Conservation (phyloP, 2,888 invertebrate species). For the Drosophila neutralis region DNA sequence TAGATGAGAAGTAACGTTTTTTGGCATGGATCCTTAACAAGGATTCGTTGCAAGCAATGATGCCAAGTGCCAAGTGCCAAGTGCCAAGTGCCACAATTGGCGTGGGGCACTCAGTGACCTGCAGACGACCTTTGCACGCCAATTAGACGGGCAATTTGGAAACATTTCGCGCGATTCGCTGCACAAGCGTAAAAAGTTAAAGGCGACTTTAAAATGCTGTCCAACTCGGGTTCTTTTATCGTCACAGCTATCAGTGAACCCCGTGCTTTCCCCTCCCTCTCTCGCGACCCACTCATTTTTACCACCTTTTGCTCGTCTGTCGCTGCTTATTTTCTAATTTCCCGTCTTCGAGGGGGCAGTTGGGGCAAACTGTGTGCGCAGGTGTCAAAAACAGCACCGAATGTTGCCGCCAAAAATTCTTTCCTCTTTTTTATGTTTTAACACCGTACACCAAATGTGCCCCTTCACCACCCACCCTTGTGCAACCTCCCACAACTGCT, state of each 20-base stretch:
- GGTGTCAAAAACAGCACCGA: slow-evolving; percentile 72
- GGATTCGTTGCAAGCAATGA: neutral
- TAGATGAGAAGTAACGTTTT: neutral
- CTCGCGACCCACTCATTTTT: neutral
- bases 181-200: slow-evolving; percentile 47
- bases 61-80: neutral
- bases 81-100: neutral
- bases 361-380: slow-evolving; percentile 60
- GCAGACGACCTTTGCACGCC: slow-evolving; percentile 73
- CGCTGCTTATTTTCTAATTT: slow-evolving; percentile 77
- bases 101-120: slow-evolving; percentile 40
- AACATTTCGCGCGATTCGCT: slow-evolving; percentile 35
- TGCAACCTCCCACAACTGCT: slow-evolving; percentile 22
- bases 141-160: slow-evolving; percentile 65
- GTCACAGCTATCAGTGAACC: slow-evolving; percentile 28
- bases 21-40: neutral
- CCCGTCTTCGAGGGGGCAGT: slow-evolving; percentile 47
- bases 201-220: slow-evolving; percentile 42
- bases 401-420: slow-evolving; percentile 64
- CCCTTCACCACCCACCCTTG: neutral
- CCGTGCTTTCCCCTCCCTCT: neutral
- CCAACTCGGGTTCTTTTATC: slow-evolving; percentile 55
- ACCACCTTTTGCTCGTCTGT: slow-evolving; percentile 7
- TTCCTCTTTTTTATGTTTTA: slow-evolving; percentile 59
- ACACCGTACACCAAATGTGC: slow-evolving; percentile 50